Evolutionary conservation across 2,113 vertebrate genomes (phyloP), one percentile per base, ranked within the genome.

Genomic region (Pseudorasbora parva): DNA sequence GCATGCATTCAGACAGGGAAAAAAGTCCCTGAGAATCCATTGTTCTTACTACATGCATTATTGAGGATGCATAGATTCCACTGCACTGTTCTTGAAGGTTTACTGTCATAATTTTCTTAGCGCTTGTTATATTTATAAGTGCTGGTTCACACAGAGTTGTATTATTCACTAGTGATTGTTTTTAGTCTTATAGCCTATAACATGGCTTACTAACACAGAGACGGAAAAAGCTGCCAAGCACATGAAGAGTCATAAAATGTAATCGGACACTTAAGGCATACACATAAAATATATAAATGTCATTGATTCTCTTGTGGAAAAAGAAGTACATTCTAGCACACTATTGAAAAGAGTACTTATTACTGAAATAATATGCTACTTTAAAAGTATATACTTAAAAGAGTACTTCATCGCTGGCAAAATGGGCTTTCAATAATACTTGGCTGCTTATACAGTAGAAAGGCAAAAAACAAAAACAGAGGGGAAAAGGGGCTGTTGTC

Each of bases 41-140:
- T 77, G 25, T 49, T 43, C 57, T 41, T 23, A 60, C 1, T 3
- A 0, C 5, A 49, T 30, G 43, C 59, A 79, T 64, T 79, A 78
- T 62, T 78, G 21, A 62, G 37, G 19, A 57, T 57, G 51, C 37
- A 60, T 23, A 45, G 11, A 60, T 60, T 57, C 51, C 25, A 75
- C 72, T 77, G 59, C 23, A 59, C 33, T 73, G n/a, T 27, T 73
- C 11, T 47, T 12, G 25, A 25, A 62, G 56, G 15, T 62, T 62
- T 62, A 25, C 57, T 47, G 57, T 62, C 76, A 78, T 62, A 0
- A 25, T 73, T 77, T 77, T 77, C 21, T 51, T 33, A 75, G 49
- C 5, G 2, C 69, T 47, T 77, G 7, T 59, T 77, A 14, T 41
- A 77, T 59, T 60, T 43, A 47, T 78, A 14, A 25, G 37, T 41